Base-by-base conservation (phyloP, 2,797 vertebrate species). In the Hybognathus amarus region DNA sequence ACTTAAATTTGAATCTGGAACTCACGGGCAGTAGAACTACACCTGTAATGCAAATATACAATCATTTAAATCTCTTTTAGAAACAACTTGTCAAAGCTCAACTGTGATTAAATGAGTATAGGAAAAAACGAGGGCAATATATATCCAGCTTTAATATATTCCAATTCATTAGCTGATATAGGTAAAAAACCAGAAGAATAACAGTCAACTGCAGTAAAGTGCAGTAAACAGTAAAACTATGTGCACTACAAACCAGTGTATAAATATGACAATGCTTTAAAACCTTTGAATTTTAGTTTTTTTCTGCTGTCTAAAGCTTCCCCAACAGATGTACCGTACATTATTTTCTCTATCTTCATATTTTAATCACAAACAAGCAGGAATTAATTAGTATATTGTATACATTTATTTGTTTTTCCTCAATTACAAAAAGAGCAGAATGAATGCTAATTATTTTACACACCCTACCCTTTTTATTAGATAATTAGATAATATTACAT, bases 11-110 rank as follows among this genome's bases (percentile, higher is more conserved):
- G 15, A 27, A 76, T 36, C 61, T 83, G 22, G 69, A 24, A 85
- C 91, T 90, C 92, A 95, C 92, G 90, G 74, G 95, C 90, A 95
- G 89, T 86, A 95, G 85, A 88, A 88, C 91, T 86, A 94, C 86
- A 89, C 92, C 92, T 94, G 73, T 13, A 88, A 84, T 85, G 33
- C 73, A 85, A 73, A 18, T 66, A 18, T 66, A 17, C 77, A 17
- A 59, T 4, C 27, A 68, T 77, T 42, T 84, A 83, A 66, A 88
- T 82, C 59, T 54, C 10, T 68, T 79, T 38, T 22, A 56, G 52
- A 69, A 69, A 85, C 68, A 40, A 79, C 56, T 71, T 73, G 30
- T 59, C 59, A 61, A 50, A 80, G 20, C 42, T 15, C 13, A 74
- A 75, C 47, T 13, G 27, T 54, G 71, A 74, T n/a, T n/a, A 4